Base-by-base conservation (phyloP, 1,140 invertebrate species). In the Drosophila virilis region DNA sequence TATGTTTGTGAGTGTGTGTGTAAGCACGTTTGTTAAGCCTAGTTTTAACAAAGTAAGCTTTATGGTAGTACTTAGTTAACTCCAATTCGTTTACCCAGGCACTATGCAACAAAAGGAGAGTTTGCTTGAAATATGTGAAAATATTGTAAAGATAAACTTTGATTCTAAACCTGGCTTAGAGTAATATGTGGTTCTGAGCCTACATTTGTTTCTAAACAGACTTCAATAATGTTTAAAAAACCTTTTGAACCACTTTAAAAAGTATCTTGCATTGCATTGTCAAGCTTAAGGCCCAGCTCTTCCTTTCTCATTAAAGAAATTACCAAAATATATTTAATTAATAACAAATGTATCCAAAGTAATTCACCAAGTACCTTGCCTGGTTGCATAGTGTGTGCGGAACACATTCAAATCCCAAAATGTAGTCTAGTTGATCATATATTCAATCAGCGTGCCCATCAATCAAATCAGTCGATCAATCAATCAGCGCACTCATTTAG, bases 401-500 rank as follows among this genome's bases (percentile, higher is more conserved):
- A 59, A 45, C 17, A 22, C 22, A 32, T 22, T 17, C 15, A 40
- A 28, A 42, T 1, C 33, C 32, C 43, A 60, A 43, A 50, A 50
- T 48, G 68, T 71, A 66, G 62, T 67, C 42, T 64, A 65, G 46
- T 66, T 66, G 65, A 59, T 72, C 82, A 68, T 69, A 22, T 73
- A 50, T 62, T 79, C 73, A 84, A 83, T 80, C 74, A 75, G 62
- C 54, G 38, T 51, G 57, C 71, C 55, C 78, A 88, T 88, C 82
- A 55, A 78, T 78, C 75, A 78, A 77, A 46, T 58, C 52, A 58
- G 50, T 62, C 72, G 57, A 74, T 74, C 72, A 74, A 78, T 77
- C 71, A 88, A 86, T 86, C 83, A 88, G 73, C 22, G 22, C 64
- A 46, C 61, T 77, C 69, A 80, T 85, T 85, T 70, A 80, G 78